These are phyloP conservation scores for Pyrgilauda ruficollis DNA, from an alignment of 2,113 vertebrate genomes.

Conservation along the genomic window DNA sequence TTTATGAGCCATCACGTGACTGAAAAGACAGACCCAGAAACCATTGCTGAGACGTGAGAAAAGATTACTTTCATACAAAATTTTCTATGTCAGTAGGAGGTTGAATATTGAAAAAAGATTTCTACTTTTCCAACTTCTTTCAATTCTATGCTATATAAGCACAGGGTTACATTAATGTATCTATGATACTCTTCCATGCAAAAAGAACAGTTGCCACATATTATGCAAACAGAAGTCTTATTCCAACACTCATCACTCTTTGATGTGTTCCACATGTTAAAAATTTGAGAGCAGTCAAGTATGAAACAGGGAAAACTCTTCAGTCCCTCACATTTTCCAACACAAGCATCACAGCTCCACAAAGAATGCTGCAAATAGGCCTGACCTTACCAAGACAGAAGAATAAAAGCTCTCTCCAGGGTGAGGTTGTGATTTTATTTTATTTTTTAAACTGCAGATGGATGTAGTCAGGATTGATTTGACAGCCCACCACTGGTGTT, in stretches of 20 bases:
- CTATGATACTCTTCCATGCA: not conserved
- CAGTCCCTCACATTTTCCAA: not conserved
- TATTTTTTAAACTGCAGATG: not conserved
- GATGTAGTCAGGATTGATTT: not conserved
- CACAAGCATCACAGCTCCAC: not conserved
- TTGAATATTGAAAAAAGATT: not conserved
- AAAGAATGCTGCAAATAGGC: slow-evolving; percentile 1
- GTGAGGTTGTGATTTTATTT: not conserved
- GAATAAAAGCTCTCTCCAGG: slow-evolving; percentile 1
- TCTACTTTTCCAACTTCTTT: not conserved
- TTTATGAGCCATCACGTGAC: not conserved
- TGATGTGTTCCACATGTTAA: slow-evolving; percentile 13
- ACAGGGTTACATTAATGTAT: not conserved
- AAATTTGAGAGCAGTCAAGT: slow-evolving; percentile 11
- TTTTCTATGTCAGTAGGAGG: not conserved
- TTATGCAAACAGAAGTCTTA: not conserved
- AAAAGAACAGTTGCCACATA: not conserved
- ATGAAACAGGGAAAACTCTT: not conserved
- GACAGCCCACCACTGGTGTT: not conserved
- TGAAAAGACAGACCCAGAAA: not conserved
- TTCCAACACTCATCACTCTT: not conserved
- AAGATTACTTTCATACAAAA: not conserved
- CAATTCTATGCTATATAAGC: not conserved
- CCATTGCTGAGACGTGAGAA: not conserved
- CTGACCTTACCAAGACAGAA: slow-evolving; percentile 6